Percentiles rank a stretch among this genome's conserved stretches.
Conservation (phyloP, 1,140 invertebrate species). For the Archegozetes longisetosus region DNA sequence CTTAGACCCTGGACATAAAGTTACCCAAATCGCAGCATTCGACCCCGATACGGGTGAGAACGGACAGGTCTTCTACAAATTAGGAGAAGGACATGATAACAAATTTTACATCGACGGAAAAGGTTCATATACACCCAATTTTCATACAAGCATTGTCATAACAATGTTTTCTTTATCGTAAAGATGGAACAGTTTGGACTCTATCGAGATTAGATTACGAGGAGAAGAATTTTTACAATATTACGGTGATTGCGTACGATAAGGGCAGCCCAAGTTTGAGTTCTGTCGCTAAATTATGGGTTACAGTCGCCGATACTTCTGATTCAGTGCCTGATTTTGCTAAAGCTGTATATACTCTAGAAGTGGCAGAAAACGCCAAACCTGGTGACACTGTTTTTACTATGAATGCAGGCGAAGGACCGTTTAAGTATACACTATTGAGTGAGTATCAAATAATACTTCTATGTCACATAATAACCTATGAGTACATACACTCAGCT, state of each 20-base stretch:
- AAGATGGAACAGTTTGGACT: conserved; percentile 56
- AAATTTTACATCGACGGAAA: conserved; percentile 26
- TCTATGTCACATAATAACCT: neutral
- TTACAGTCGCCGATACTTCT: conserved; percentile 25
- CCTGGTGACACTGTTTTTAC: conserved; percentile 23
- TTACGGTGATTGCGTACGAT: conserved; percentile 63
- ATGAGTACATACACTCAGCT: neutral
- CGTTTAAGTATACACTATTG: conserved; percentile 23
- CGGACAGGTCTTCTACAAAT: conserved; percentile 26
- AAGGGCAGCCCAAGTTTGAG: conserved; percentile 60
- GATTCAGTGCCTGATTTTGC: conserved; percentile 26
- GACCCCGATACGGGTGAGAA: conserved; percentile 26
- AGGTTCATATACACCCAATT: conserved; percentile 14
- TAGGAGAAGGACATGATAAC: conserved; percentile 25
- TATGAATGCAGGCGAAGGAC: conserved; percentile 24
- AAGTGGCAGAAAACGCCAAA: conserved; percentile 26
- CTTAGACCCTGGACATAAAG: conserved; percentile 26
- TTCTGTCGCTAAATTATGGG: conserved; percentile 48
- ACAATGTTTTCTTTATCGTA: neutral
- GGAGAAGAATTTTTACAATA: conserved; percentile 43
- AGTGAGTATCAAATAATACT: conserved; percentile 8
- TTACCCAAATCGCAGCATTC: conserved; percentile 26
- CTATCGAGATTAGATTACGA: conserved; percentile 55
- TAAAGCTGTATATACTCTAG: conserved; percentile 26
- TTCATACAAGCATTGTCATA: neutral